A percentile compares a stretch with the other conserved stretches of the same genome.
Conservation (phyloP, 2,113 vertebrate genomes). For the Silurus meridionalis region DNA sequence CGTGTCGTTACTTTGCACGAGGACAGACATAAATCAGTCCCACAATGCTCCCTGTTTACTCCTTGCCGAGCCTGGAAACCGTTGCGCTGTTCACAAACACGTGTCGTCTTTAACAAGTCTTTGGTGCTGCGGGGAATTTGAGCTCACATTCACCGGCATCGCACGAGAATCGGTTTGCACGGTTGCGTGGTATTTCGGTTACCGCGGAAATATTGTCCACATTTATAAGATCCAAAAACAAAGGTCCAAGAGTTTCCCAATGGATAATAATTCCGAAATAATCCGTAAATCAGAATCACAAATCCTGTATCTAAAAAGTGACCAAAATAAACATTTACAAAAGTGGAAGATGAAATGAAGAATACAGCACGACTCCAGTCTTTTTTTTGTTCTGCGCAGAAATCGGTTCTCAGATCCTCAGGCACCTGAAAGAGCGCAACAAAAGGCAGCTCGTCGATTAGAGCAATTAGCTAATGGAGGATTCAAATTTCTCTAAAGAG, state of each 20-base stretch:
- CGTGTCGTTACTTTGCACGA: neutral
- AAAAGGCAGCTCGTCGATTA: conserved; percentile 21
- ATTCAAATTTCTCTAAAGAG: conserved; percentile 3
- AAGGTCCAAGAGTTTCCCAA: neutral
- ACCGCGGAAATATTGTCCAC: neutral
- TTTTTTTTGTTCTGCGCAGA: neutral
- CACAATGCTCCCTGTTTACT: neutral
- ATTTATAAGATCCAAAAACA: neutral
- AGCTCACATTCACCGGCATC: neutral
- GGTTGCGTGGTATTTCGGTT: neutral
- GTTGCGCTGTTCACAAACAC: neutral
- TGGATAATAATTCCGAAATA: neutral
- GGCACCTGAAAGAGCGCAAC: conserved; percentile 1
- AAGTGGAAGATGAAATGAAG: neutral
- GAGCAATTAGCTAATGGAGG: neutral
- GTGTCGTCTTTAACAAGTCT: conserved; percentile 4
- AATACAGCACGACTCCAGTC: neutral
- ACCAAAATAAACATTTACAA: neutral
- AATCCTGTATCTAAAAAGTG: neutral
- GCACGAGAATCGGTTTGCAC: neutral
- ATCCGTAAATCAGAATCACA: neutral
- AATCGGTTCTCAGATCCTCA: conserved; percentile 1
- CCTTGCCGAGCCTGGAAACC: neutral
- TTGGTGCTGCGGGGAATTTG: neutral
- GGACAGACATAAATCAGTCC: neutral